Percentiles rank a stretch among this genome's conserved stretches.
Conservation (phyloP, 2,113 vertebrate genomes). For the Nothobranchius furzeri region DNA sequence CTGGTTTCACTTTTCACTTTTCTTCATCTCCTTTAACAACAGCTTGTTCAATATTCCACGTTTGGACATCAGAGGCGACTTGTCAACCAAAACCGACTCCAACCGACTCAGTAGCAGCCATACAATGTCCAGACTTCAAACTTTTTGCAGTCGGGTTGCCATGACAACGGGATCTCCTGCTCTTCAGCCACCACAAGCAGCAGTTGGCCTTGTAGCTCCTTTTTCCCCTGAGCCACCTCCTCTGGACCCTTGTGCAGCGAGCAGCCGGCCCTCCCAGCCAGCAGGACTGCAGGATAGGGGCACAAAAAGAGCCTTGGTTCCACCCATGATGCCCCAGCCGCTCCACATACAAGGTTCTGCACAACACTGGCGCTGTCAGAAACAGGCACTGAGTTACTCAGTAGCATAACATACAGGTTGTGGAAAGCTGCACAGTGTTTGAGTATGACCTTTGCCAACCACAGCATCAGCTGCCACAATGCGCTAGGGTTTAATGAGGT, state of each 20-base stretch:
- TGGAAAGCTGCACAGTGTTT: slow-evolving; percentile 33
- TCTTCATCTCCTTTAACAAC: slow-evolving; percentile 44
- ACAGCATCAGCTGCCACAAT: slow-evolving; percentile 53
- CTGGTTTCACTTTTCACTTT: slow-evolving; percentile 21
- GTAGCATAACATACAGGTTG: slow-evolving; percentile 12
- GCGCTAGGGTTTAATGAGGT: slow-evolving; percentile 63
- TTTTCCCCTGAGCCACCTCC: slow-evolving; percentile 57
- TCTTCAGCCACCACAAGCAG: slow-evolving; percentile 52
- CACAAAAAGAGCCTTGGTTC: slow-evolving; percentile 79
- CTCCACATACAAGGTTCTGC: slow-evolving; percentile 82
- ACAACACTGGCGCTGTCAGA: slow-evolving; percentile 29
- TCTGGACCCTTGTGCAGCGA: slow-evolving; percentile 63
- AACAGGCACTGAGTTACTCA: slow-evolving; percentile 17
- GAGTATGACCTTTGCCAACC: slow-evolving; percentile 22
- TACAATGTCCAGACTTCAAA: slow-evolving; percentile 62
- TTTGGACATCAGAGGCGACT: slow-evolving; percentile 46
- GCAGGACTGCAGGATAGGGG: slow-evolving; percentile 65
- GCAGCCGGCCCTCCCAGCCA: slow-evolving; percentile 54
- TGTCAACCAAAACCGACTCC: slow-evolving; percentile 55
- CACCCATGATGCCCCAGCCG: slow-evolving; percentile 77
- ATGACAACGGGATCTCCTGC: slow-evolving; percentile 70
- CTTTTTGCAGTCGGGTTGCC: slow-evolving; percentile 65
- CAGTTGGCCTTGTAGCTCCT: slow-evolving; percentile 64
- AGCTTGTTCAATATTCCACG: slow-evolving; percentile 83
- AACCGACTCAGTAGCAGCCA: slow-evolving; percentile 48